Conservation (phyloP, 2,888 invertebrate species). For the Pinctada fucata region DNA sequence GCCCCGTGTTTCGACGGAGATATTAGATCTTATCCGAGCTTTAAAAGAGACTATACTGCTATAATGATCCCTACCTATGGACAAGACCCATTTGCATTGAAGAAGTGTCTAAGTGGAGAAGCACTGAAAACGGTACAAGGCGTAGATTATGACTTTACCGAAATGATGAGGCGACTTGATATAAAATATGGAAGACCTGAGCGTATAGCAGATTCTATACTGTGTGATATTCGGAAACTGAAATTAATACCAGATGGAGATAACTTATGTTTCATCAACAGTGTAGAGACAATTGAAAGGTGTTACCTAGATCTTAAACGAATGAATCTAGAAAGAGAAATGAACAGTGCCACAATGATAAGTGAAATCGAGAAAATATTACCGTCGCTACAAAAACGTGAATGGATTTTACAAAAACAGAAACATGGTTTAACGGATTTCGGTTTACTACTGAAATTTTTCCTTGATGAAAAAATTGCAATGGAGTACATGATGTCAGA, state of each 20-base stretch:
- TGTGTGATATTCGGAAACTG: conserved; percentile 6
- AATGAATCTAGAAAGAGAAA: conserved; percentile 15
- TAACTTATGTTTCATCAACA: not conserved
- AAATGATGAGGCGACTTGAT: no score
- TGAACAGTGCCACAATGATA: conserved; percentile 28
- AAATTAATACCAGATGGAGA: conserved; percentile 16
- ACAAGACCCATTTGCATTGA: no score
- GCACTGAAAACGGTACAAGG: no score
- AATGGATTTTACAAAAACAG: conserved; percentile 24
- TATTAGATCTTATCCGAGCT: no score
- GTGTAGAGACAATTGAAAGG: conserved; percentile 17
- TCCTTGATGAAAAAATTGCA: conserved; percentile 15
- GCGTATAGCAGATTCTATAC: conserved; percentile 7
- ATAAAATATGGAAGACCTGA: conserved; percentile 24
- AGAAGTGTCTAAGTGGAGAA: no score
- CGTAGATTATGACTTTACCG: no score
- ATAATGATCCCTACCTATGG: no score
- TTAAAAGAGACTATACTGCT: no score
- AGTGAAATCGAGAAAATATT: conserved; percentile 23
- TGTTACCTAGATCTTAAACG: conserved; percentile 28
- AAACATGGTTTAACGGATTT: no score
- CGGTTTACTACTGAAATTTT: conserved; percentile 17
- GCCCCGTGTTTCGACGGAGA: no score
- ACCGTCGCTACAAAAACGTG: conserved; percentile 14
- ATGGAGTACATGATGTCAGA: conserved; percentile 14